Evolutionary conservation across 2,797 vertebrate species (phyloP), one percentile per base, ranked within the genome.

Genomic region (Diglossa cyanea): DNA sequence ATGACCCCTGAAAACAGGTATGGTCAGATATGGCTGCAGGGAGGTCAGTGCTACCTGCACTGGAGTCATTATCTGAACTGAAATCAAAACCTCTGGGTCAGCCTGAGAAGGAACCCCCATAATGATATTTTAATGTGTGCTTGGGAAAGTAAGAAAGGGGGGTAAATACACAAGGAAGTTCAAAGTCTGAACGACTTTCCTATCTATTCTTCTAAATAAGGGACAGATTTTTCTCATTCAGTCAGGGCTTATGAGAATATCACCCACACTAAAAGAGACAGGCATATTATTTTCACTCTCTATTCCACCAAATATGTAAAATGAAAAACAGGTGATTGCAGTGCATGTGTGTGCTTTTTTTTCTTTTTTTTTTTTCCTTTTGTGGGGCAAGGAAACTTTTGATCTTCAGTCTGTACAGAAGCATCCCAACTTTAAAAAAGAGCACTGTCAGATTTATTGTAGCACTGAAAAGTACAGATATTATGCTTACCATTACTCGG

Each of bases 391-490:
- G 91, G 94, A 97, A 93, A 94, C 98, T 98, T 98, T 98, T 98
- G 98, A 98, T 98, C 97, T 98, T 96, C 91, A 67, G 65, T 79
- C 97, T 95, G 80, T 96, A 98, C 97, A 98, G 97, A 98, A 98
- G 98, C 97, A 97, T 97, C 97, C 91, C 87, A 97, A 96, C 96
- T 95, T 96, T 93, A 76, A 93, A 97, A 96, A 96, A 95, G 61
- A 94, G 58, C 79, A 89, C 80, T 95, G 96, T 98, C 97, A 98
- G 98, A 98, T 98, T 98, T 98, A 98, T 97, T 97, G 95, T 95
- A 81, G 97, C 95, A 96, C 96, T 97, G 97, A 98, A 97, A 98
- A 97, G 97, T 96, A 97, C 97, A 98, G 97, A 98, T 98, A 98
- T 98, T 97, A 98, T 96, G 95, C 97, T 97, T 96, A 97, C 97